Evolutionary conservation across 2,888 invertebrate species (phyloP).

Genomic region (Eurytoma californica): DNA sequence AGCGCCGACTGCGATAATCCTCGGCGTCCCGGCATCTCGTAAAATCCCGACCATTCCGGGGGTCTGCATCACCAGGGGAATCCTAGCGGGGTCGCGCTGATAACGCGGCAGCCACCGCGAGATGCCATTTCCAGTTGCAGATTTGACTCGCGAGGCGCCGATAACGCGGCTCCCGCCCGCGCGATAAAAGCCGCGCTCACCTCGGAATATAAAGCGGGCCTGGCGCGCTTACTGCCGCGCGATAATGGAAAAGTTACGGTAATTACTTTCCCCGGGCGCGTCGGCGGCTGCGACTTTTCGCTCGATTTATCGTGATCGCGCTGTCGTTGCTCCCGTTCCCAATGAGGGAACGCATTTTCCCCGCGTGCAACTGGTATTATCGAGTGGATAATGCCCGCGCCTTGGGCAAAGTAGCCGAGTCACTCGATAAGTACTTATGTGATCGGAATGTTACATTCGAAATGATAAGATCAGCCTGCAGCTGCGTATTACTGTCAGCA

Average conservation of each 20-base stretch:
- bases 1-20: conserved; percentile 35
- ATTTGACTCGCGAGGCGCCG: conserved; percentile 56
- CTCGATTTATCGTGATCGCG: too few species aligned
- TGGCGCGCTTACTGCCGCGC: background rate
- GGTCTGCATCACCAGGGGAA: conserved; percentile 51
- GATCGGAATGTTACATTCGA: too few species aligned
- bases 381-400: background rate
- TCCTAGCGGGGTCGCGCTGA: conserved; percentile 44
- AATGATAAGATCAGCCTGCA: too few species aligned
- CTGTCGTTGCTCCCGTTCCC: too few species aligned
- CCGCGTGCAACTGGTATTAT: background rate
- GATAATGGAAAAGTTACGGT: conserved; percentile 7
- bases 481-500: too few species aligned
- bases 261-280: background rate
- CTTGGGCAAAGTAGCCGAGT: too few species aligned
- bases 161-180: conserved; percentile 27
- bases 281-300: too few species aligned
- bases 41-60: conserved; percentile 51
- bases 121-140: conserved; percentile 58
- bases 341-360: background rate
- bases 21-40: conserved; percentile 38
- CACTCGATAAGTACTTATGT: too few species aligned
- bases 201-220: conserved; percentile 46
- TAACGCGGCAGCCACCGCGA: conserved; percentile 47
- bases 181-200: conserved; percentile 57